Conservation (phyloP, 2,113 vertebrate species). For the Chloropsis hardwickii region DNA sequence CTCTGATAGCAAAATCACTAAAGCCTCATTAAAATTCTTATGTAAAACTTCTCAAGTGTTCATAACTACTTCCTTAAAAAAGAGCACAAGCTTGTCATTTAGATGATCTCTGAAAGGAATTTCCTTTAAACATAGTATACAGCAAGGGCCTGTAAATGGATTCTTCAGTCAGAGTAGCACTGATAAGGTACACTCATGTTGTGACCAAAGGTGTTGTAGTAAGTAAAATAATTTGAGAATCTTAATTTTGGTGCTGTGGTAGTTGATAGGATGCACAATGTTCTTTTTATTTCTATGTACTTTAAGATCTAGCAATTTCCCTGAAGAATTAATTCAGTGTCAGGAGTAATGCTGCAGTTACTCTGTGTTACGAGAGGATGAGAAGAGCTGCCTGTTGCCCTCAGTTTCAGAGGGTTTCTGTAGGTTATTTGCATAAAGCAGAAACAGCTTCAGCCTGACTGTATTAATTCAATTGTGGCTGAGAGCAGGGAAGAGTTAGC, state of each 20-base stretch:
- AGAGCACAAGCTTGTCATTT: background rate
- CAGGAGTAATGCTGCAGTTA: background rate
- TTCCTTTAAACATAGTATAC: background rate
- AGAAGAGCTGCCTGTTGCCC: background rate
- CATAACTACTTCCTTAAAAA: background rate
- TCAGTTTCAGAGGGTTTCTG: background rate
- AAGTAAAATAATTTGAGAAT: background rate
- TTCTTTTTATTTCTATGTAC: background rate
- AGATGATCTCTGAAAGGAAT: background rate
- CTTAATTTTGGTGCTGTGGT: background rate
- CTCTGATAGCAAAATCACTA: background rate
- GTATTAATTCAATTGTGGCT: background rate
- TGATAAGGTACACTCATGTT: background rate
- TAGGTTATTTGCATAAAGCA: background rate
- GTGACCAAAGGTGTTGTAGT: background rate
- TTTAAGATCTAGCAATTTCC: background rate
- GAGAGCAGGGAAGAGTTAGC: background rate
- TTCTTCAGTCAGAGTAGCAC: background rate
- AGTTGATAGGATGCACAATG: background rate
- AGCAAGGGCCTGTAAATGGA: background rate
- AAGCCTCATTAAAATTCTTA: background rate
- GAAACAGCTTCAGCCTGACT: background rate
- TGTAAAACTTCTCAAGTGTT: background rate
- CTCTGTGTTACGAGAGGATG: background rate
- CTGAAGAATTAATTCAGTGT: background rate